Evolutionary conservation across 2,113 vertebrate genomes (phyloP).

Genomic region (Scomber japonicus): DNA sequence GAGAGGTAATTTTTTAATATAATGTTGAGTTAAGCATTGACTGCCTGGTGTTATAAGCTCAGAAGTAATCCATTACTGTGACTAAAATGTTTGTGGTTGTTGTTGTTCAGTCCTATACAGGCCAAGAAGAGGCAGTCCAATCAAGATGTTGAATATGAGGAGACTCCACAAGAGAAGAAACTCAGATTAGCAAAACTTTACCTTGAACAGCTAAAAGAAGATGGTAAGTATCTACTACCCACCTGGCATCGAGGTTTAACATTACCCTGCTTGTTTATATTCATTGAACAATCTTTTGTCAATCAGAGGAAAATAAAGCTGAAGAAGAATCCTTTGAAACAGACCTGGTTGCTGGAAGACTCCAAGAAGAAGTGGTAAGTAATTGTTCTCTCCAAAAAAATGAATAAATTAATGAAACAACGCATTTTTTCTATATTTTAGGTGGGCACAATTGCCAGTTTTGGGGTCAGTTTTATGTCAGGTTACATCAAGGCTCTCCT

Average conservation of each 20-base stretch:
- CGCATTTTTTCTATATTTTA: no score
- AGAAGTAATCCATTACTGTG: background rate
- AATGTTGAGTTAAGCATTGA: background rate
- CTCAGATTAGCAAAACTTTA: constrained; percentile 93
- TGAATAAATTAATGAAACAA: no score
- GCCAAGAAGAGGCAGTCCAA: constrained; percentile 68
- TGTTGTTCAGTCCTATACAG: constrained; percentile 57
- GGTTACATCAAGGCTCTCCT: no score
- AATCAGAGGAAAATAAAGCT: constrained; percentile 88
- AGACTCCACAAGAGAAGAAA: constrained; percentile 96
- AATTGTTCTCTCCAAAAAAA: background rate
- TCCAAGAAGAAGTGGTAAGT: constrained; percentile 95
- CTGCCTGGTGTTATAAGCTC: background rate
- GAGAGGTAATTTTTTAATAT: constrained; percentile 82
- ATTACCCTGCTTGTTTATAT: background rate
- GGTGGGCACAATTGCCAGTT: no score
- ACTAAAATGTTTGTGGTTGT: background rate
- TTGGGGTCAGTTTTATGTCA: no score
- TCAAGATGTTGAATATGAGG: constrained; percentile 86
- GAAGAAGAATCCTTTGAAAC: constrained; percentile 86
- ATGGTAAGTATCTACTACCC: constrained; percentile 79
- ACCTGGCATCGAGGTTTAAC: accelerated
- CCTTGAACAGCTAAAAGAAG: constrained; percentile 89
- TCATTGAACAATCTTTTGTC: constrained; percentile 9
- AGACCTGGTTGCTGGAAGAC: constrained; percentile 88